phyloP scores from a whole-genome alignment of 2,113 vertebrate genomes.

The Corythaixoides concolor region DNA sequence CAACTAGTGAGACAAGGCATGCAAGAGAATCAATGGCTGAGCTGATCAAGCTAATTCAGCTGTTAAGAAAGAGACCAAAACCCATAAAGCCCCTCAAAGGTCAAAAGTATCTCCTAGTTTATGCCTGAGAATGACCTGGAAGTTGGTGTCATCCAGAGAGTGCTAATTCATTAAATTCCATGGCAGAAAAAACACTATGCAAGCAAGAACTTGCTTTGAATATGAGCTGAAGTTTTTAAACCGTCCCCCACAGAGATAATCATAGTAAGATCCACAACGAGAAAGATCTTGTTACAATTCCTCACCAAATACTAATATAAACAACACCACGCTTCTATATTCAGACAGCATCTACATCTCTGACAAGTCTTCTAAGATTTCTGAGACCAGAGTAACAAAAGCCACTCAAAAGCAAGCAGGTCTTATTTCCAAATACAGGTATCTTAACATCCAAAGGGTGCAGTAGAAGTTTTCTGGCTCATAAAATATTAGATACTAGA shows the following conservation, averaged over 20 bases:
- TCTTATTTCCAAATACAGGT: neutral
- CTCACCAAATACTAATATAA: conserved; percentile 17
- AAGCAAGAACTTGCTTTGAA: neutral
- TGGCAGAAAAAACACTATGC: neutral
- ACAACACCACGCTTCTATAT: conserved; percentile 12
- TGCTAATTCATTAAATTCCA: neutral
- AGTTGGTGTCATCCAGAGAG: neutral
- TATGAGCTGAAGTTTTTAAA: neutral
- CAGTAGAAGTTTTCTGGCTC: neutral
- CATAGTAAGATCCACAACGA: neutral
- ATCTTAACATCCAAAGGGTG: neutral
- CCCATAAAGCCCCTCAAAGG: neutral
- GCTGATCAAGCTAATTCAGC: neutral
- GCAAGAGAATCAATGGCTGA: neutral
- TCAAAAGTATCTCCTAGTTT: neutral
- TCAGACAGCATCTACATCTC: conserved; percentile 24
- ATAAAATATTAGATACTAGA: neutral
- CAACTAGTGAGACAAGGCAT: neutral
- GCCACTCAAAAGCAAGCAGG: neutral
- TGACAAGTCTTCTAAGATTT: conserved; percentile 15
- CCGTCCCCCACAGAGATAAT: neutral
- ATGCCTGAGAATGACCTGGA: neutral
- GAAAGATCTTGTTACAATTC: conserved; percentile 10
- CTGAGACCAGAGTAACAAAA: conserved; percentile 9
- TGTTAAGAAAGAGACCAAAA: neutral